A percentile compares a stretch with the other conserved stretches of the same genome.
Conservation (phyloP, 2,113 vertebrate genomes). For the Axis porcinus region DNA sequence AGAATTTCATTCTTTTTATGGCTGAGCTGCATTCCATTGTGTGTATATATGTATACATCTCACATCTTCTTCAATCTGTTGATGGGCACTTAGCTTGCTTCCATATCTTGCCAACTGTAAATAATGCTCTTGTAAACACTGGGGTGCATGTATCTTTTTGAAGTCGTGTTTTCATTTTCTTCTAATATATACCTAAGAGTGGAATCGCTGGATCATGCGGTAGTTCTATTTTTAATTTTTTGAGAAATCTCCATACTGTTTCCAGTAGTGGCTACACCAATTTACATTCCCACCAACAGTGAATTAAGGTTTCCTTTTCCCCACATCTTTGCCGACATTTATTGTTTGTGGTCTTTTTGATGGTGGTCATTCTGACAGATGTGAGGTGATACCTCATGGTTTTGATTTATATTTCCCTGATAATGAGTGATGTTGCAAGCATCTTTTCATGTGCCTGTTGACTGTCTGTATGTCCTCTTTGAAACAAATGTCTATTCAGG, state of each 20-base stretch:
- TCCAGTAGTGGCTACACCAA: no score
- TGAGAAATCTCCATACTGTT: not conserved
- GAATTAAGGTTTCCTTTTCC: not conserved
- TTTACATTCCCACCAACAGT: not conserved
- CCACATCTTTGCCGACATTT: not conserved
- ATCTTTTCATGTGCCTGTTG: not conserved
- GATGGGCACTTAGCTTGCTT: not conserved
- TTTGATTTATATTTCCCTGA: not conserved
- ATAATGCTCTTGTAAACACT: no score
- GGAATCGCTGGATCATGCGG: no score
- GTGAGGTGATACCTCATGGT: not conserved
- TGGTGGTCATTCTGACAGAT: not conserved
- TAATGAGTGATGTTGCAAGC: no score
- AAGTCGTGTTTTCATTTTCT: not conserved
- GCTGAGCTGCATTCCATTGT: not conserved
- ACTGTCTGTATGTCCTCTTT: not conserved
- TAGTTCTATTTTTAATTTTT: not conserved
- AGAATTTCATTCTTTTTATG: not conserved
- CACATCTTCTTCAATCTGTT: not conserved
- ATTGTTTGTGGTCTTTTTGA: not conserved
- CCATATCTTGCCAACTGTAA: not conserved
- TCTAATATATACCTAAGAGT: not conserved
- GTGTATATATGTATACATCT: fast-evolving
- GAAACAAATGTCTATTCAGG: not conserved
- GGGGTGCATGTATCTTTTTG: not conserved